These are phyloP conservation scores for Sebastiscus albofasciatus DNA, from an alignment of 2,797 vertebrate species.

Conservation along the genomic window DNA sequence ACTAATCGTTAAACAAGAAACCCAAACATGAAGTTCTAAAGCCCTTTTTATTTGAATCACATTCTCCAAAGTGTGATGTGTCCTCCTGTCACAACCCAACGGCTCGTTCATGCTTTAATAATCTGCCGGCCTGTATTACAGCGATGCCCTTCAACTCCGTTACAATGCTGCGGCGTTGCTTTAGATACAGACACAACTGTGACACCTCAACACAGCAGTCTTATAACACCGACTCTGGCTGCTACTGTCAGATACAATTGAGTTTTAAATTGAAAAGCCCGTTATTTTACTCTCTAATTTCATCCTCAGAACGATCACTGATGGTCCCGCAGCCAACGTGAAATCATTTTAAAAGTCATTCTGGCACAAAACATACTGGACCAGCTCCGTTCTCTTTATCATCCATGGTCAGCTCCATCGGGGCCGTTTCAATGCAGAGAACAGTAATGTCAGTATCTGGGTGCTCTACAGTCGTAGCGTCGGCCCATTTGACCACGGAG, in stretches of 20 bases:
- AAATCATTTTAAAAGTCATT: background rate
- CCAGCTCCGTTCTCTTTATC: no score
- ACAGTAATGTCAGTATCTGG: no score
- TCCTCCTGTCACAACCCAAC: background rate
- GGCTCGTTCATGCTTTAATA: slow-evolving; percentile 8
- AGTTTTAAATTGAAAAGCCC: background rate
- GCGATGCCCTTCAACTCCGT: background rate
- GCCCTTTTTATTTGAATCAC: background rate
- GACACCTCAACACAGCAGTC: background rate
- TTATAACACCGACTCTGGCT: background rate
- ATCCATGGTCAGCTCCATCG: no score
- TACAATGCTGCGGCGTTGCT: background rate
- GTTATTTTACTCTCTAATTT: background rate
- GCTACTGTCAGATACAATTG: background rate
- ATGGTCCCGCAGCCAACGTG: background rate
- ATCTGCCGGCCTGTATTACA: background rate
- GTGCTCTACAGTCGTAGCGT: no score
- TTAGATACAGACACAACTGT: background rate
- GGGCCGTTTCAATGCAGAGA: no score
- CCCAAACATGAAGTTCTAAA: no score
- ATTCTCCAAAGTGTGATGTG: background rate
- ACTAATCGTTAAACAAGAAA: no score
- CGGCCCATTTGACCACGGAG: no score
- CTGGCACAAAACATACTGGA: background rate
- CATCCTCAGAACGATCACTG: background rate